Evolutionary conservation across 2,888 invertebrate species (phyloP).

Genomic region (Meteorus colon): DNA sequence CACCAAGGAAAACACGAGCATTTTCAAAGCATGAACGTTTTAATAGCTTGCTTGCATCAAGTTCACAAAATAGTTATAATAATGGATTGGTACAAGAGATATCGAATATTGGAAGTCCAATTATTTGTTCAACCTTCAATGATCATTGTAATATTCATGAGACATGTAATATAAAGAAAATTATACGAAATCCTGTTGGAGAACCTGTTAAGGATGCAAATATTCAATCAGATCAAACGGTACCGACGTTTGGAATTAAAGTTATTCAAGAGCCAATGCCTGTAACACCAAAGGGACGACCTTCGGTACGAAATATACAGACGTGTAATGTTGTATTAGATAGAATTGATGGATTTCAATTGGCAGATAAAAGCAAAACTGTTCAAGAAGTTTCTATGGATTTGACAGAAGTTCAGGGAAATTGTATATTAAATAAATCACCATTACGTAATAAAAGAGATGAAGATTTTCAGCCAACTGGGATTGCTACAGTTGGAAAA

Average conservation of each 20-base stretch:
- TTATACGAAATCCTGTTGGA: neutral
- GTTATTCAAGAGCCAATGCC: neutral
- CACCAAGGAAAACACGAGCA: slow-evolving; percentile 17
- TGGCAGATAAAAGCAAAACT: slow-evolving; percentile 19
- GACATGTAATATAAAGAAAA: slow-evolving; percentile 19
- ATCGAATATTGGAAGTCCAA: slow-evolving; percentile 49
- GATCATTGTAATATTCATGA: slow-evolving; percentile 39
- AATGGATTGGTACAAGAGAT: slow-evolving; percentile 36
- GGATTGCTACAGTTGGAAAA: neutral
- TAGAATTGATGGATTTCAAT: slow-evolving; percentile 51
- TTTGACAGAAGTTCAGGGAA: slow-evolving; percentile 46
- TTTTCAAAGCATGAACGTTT: neutral
- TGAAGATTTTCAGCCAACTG: neutral
- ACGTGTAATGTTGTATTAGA: slow-evolving; percentile 38
- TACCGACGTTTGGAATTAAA: neutral
- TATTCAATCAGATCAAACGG: neutral
- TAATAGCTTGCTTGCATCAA: neutral
- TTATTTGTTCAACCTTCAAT: slow-evolving; percentile 62
- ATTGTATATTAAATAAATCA: slow-evolving; percentile 39
- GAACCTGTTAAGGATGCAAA: neutral
- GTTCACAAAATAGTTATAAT: neutral
- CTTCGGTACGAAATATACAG: slow-evolving; percentile 16
- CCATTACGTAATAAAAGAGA: slow-evolving; percentile 36
- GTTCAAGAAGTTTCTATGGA: slow-evolving; percentile 42
- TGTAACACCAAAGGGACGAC: neutral